These are phyloP conservation scores for Acleris sparsana DNA, from an alignment of 2,888 invertebrate species.

Conservation along the genomic window DNA sequence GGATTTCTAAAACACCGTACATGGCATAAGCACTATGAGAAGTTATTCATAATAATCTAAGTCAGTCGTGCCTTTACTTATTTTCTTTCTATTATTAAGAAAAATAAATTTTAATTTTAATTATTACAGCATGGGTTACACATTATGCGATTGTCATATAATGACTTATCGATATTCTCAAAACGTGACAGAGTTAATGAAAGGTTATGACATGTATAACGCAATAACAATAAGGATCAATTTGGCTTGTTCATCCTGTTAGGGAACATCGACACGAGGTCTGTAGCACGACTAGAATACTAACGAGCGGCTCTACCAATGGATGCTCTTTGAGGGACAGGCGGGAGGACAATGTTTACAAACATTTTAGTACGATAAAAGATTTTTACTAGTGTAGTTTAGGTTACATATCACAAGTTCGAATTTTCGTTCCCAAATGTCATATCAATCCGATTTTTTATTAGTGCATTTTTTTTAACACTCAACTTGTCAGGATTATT, in stretches of 20 bases:
- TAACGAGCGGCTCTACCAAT: slow-evolving; percentile 45
- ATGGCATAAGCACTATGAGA: no score
- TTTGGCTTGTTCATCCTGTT: not conserved
- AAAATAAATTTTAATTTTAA: no score
- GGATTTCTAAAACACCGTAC: no score
- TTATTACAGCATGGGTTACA: not conserved
- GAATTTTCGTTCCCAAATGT: no score
- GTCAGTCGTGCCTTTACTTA: no score
- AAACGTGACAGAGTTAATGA: slow-evolving; percentile 11
- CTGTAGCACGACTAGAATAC: slow-evolving; percentile 51
- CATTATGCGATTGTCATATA: slow-evolving; percentile 4
- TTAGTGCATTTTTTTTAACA: no score
- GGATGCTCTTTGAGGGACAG: slow-evolving; percentile 42
- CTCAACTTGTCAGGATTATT: no score
- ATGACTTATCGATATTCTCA: slow-evolving; percentile 8
- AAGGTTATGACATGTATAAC: not conserved
- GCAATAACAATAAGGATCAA: not conserved
- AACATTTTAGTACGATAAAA: not conserved
- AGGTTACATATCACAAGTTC: no score
- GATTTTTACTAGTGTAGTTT: no score
- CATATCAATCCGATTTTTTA: no score
- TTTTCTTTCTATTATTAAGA: no score
- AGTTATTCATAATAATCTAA: no score
- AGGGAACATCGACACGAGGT: slow-evolving; percentile 47
- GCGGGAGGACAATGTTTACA: not conserved